Percentiles rank a stretch among this genome's conserved stretches.
These are phyloP conservation scores for Corythornis madagascariensis DNA, from an alignment of 2,113 vertebrate species.

Conservation along the genomic window DNA sequence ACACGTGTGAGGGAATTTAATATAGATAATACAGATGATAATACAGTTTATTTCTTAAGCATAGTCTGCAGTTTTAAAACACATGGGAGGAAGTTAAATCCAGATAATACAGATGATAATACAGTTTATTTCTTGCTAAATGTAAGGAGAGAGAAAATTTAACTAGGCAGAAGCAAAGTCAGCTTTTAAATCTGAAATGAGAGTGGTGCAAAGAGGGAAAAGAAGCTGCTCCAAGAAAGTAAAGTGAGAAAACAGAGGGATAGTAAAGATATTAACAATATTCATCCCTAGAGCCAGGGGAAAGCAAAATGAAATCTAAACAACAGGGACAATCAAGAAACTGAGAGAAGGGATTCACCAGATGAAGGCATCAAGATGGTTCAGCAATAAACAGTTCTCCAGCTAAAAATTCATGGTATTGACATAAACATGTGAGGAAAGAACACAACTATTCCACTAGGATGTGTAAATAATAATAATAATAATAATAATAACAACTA, in stretches of 20 bases:
- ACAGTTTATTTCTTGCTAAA: not conserved
- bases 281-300: not conserved
- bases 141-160: not conserved
- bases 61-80: not conserved
- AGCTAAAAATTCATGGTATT: not conserved
- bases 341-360: not conserved
- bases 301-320: not conserved
- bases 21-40: not conserved
- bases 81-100: not conserved
- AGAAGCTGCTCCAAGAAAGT: not conserved
- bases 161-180: not conserved
- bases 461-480: not conserved
- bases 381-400: not conserved
- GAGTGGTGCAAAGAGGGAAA: not conserved
- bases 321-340: not conserved
- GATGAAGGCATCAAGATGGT: not conserved
- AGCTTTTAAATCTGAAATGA: not conserved
- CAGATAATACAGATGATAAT: not conserved
- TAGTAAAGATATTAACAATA: not conserved
- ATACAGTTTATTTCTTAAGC: not conserved
- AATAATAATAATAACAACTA: no score
- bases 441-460: not conserved
- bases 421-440: not conserved
- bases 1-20: not conserved
- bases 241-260: not conserved